Conservation (phyloP, 2,888 invertebrate species). For the Drosophila neonasuta region DNA sequence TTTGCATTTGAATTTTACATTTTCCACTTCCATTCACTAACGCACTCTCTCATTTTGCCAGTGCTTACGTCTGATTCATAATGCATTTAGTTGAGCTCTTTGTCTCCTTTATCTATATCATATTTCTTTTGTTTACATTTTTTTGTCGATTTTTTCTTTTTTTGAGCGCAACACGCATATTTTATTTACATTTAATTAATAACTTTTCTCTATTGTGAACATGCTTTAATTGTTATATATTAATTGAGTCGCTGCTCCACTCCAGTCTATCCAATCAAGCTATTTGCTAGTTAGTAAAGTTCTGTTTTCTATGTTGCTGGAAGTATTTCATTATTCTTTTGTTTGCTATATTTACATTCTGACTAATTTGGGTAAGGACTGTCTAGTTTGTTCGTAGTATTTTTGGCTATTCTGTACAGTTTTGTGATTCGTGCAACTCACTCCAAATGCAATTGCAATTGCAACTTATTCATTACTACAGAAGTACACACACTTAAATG, state of each 20-base stretch:
- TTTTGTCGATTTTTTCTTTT: constrained; percentile 1
- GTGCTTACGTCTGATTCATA: constrained; percentile 39
- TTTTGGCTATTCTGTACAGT: neutral
- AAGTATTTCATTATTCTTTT: constrained; percentile 5
- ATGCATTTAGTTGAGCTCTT: constrained; percentile 32
- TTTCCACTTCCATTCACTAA: constrained; percentile 2
- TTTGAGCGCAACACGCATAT: constrained; percentile 42
- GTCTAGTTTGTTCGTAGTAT: constrained; percentile 18
- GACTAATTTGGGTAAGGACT: constrained; percentile 42
- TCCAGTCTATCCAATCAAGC: constrained; percentile 14
- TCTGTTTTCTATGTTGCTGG: constrained; percentile 15
- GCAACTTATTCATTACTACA: constrained; percentile 8
- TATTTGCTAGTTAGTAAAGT: constrained; percentile 29
- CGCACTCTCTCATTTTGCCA: neutral
- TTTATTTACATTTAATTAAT: constrained; percentile 61
- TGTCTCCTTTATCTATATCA: constrained; percentile 25
- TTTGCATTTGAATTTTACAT: constrained; percentile 3
- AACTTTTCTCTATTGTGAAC: constrained; percentile 39
- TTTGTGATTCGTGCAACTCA: too few species aligned
- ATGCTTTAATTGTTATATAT: constrained; percentile 39
- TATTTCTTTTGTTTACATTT: constrained; percentile 6
- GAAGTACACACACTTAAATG: constrained; percentile 51
- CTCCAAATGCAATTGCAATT: neutral
- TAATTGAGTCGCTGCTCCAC: constrained; percentile 39
- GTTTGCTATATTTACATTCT: constrained; percentile 53